Percentiles rank a stretch among this genome's conserved stretches.
phyloP scores from a whole-genome alignment of 2,113 vertebrate species.

The Nibea albiflora region DNA sequence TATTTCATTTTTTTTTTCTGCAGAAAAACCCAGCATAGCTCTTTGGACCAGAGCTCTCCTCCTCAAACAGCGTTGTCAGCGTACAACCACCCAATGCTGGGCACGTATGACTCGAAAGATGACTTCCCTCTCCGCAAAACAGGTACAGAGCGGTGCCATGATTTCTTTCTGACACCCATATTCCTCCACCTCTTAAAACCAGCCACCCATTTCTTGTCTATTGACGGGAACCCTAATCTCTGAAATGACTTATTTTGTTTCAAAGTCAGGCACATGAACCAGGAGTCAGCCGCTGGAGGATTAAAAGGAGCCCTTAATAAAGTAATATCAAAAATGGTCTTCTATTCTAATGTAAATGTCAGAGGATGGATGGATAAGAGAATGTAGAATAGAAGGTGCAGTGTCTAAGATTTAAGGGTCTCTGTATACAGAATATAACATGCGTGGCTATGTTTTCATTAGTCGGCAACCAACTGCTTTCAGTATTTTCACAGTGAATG shows the following conservation, averaged over 20 bases:
- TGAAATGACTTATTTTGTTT: conserved; percentile 28
- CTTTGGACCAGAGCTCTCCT: conserved; percentile 97
- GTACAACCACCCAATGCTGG: conserved; percentile 94
- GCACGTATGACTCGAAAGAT: conserved; percentile 96
- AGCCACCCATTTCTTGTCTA: not conserved
- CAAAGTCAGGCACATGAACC: conserved; percentile 23
- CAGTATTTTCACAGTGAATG: not conserved
- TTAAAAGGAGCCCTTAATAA: conserved; percentile 37
- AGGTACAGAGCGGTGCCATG: conserved; percentile 80
- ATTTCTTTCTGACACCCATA: not conserved
- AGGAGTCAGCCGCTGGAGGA: conserved; percentile 26
- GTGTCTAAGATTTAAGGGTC: too few relatives aligned
- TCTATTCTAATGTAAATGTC: conserved; percentile 27
- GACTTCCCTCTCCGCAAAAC: conserved; percentile 99
- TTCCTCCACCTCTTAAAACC: conserved; percentile 3
- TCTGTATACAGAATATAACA: too few relatives aligned
- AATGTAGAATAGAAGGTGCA: too few relatives aligned
- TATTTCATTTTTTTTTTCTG: conserved; percentile 9
- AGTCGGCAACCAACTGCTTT: too few relatives aligned
- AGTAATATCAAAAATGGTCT: conserved; percentile 25
- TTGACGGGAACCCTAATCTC: conserved; percentile 19
- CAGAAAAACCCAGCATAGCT: conserved; percentile 99
- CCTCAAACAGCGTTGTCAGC: conserved; percentile 92
- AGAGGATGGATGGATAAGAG: not conserved
- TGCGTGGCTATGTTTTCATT: too few relatives aligned